Evolutionary conservation across 1,140 invertebrate species (phyloP), one percentile per base, ranked within the genome.

Genomic region (Macrobrachium nipponense): DNA sequence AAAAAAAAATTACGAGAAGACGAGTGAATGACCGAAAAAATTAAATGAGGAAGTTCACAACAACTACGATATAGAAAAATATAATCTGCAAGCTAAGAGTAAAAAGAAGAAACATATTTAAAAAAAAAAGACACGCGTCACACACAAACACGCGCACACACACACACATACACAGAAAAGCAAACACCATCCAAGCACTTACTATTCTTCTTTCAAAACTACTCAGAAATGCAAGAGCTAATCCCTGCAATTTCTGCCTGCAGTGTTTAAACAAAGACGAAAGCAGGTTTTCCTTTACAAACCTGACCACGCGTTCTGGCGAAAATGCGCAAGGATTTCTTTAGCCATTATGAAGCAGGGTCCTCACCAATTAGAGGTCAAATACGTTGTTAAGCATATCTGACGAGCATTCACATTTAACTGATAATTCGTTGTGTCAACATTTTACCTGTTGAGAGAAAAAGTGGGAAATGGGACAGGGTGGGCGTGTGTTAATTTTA

Each of bases 71-170:
- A 70, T 20, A 70, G 66, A 70, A 36, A 70, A 36, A 70, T n/a
- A 70, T 20, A 70, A 36, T 23, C 5, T 23, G 66, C 20, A 10
- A 70, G 66, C 12, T 23, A 2, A 15, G n/a, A 10, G 11, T 23
- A 20, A 70, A 20, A 70, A 20, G 36, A 11, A 5, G 12, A 15
- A 36, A 15, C 20, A 15, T 20, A 15, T 20, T 1, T 4, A 15
- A 10, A 15, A 36, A 70, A 36, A n/a, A 27, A 73, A 43, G 72
- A 44, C 36, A 20, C 7, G 36, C 27, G 43, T 18, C 17, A 73
- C 17, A 36, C 4, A 73, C 20, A 73, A 36, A 73, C 72, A 73
- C 72, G 43, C 72, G 43, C 72, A 72, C 72, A 73, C 70, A 62
- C 61, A 62, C 61, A 62, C 61, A 62, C 61, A 66, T n/a, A n/a